These are phyloP conservation scores for Achlya flavicornis DNA, from an alignment of 2,888 invertebrate species.

Conservation along the genomic window DNA sequence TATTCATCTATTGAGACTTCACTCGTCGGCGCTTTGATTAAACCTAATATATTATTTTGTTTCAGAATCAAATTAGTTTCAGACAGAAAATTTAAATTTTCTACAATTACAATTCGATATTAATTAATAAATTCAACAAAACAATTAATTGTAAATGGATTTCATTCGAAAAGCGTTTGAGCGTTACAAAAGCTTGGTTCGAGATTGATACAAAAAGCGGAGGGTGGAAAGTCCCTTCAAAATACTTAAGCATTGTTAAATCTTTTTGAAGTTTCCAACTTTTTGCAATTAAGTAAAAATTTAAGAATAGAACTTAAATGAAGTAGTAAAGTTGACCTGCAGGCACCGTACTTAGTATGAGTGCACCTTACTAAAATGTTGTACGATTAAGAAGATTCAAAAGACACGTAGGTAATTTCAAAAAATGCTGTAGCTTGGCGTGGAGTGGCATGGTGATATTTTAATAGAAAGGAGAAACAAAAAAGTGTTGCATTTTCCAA, in stretches of 20 bases:
- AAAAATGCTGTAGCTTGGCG: no score
- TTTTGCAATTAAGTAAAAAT: slow-evolving; percentile 77
- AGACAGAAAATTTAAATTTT: slow-evolving; percentile 23
- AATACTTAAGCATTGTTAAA: slow-evolving; percentile 79
- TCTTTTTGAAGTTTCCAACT: slow-evolving; percentile 78
- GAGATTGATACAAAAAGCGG: slow-evolving; percentile 63
- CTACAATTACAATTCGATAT: slow-evolving; percentile 30
- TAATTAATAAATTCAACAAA: slow-evolving; percentile 32
- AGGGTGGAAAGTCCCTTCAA: slow-evolving; percentile 67
- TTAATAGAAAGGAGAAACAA: no score
- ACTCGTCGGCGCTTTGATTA: slow-evolving; percentile 33
- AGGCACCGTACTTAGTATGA: neutral
- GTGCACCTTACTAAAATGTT: no score
- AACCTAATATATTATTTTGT: slow-evolving; percentile 34
- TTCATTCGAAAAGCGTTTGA: slow-evolving; percentile 46
- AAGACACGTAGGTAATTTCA: no score
- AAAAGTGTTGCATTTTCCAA: neutral
- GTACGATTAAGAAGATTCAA: no score
- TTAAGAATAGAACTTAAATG: slow-evolving; percentile 82
- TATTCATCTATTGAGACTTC: slow-evolving; percentile 65
- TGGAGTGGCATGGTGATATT: no score
- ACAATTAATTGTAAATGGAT: slow-evolving; percentile 39
- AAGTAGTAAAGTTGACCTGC: slow-evolving; percentile 79
- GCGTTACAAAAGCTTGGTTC: slow-evolving; percentile 55
- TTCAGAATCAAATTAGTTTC: slow-evolving; percentile 28